Evolutionary conservation across 2,113 vertebrate genomes (phyloP).

Genomic region (Sporophila hypoxantha): DNA sequence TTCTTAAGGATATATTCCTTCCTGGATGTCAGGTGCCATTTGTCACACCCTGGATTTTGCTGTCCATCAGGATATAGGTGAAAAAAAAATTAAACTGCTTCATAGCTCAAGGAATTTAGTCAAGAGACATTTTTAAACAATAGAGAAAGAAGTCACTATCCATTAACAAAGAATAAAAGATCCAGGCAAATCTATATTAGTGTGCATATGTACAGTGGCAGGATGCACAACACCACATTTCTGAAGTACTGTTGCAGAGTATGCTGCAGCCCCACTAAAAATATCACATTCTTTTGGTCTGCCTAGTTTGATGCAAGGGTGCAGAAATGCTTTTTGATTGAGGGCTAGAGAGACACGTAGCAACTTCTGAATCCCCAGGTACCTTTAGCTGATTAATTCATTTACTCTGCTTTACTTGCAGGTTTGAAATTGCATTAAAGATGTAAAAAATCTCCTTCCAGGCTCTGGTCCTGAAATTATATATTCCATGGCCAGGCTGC

Average conservation of each 20-base stretch:
- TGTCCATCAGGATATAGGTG: conserved; percentile 71
- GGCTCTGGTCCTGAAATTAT: not conserved
- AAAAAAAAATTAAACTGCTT: conserved; percentile 37
- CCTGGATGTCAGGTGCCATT: conserved; percentile 75
- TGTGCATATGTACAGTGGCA: not conserved
- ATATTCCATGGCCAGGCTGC: not conserved
- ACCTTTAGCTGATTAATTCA: not conserved
- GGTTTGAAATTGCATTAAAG: not conserved
- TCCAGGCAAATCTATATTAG: not conserved
- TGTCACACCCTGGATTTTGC: conserved; percentile 71
- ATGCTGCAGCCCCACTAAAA: not conserved
- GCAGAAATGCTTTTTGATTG: not conserved
- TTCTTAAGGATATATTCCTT: conserved; percentile 70
- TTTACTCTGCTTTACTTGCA: not conserved
- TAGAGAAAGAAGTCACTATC: conserved; percentile 4
- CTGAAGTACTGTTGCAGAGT: not conserved
- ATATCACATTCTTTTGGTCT: not conserved
- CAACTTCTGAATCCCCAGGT: not conserved
- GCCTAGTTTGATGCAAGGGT: not conserved
- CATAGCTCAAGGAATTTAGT: conserved; percentile 61
- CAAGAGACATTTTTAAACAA: conserved; percentile 34
- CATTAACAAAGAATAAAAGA: conserved; percentile 20
- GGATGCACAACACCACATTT: not conserved
- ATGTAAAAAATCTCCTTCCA: not conserved
- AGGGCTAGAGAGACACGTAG: not conserved